Base-by-base conservation (phyloP, 2,797 vertebrate genomes). In the Meda fulgida region DNA sequence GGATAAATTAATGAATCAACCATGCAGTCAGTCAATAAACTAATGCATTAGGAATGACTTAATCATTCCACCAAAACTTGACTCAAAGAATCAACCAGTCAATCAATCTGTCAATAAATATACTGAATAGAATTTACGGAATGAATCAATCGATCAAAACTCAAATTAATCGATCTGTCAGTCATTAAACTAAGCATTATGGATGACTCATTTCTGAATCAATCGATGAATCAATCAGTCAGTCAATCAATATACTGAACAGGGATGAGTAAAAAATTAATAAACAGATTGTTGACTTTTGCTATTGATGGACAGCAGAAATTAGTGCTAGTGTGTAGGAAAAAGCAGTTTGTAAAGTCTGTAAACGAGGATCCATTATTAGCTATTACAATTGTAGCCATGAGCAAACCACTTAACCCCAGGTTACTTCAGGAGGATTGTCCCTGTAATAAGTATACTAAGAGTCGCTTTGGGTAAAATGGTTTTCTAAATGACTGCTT, bases 401-500 rank as follows among this genome's bases (percentile, higher is more conserved):
- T 36, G 10, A 75, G 58, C 58, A 67, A 76, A 36, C 14, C 46
- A 21, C 72, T 83, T 53, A 76, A 83, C 81, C 81, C 46, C 70
- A 76, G 60, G 36, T 67, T 76, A 53, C 72, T 65, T 67, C 31
- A 53, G 71, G 70, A 58, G 16, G 14, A 51, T 66, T 53, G 60
- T 36, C 23, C 10, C 19, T 77, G 31, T 40, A 83, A 76, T 76
- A 43, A 75, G 60, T 76, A 31, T 40, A 66, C 43, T 65, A 38
- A 19, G 40, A 65, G 71, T 63, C 7, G 19, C 81, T 38, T 60
- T 81, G 67, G 67, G 53, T 46, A 48, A 31, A 43, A 46, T 23
- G 2, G 14, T 66, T 65, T 67, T 69, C 48, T 78, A 69, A 77
- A 81, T 66, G 77, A 84, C 58, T 79, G 75, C 69, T 69, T 73